Conservation (phyloP, 2,797 vertebrate genomes). For the Aeoliscus strigatus region DNA sequence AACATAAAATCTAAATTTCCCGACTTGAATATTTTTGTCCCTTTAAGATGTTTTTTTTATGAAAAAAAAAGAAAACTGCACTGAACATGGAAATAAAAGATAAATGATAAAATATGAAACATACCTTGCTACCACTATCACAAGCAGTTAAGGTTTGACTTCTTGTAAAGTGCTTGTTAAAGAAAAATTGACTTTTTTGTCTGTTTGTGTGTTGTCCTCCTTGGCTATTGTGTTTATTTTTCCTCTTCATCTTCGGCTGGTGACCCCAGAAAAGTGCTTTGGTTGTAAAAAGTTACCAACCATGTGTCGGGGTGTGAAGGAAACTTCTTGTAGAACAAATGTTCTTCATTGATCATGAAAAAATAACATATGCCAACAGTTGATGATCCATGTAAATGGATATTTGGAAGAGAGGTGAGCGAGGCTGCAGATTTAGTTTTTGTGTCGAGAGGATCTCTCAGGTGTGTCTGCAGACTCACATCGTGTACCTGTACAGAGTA, state of each 20-base stretch:
- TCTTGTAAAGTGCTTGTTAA: constrained; percentile 83
- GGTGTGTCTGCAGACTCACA: constrained; percentile 42
- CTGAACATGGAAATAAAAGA: constrained; percentile 59
- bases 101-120: constrained; percentile 69
- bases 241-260: constrained; percentile 54
- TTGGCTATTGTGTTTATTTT: constrained; percentile 49
- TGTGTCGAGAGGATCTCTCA: constrained; percentile 38
- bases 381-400: constrained; percentile 48
- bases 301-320: constrained; percentile 41
- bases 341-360: constrained; percentile 51
- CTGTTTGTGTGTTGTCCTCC: constrained; percentile 52
- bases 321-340: constrained; percentile 43
- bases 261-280: constrained; percentile 81
- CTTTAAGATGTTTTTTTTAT: constrained; percentile 46
- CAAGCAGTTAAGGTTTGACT: constrained; percentile 69
- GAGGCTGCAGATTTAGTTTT: constrained; percentile 31
- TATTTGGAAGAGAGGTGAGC: constrained; percentile 17
- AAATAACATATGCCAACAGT: constrained; percentile 31
- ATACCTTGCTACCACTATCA: constrained; percentile 68
- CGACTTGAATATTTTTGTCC: constrained; percentile 47
- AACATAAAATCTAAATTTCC: constrained; percentile 26
- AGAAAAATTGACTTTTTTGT: constrained; percentile 47
- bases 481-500: constrained; percentile 62
- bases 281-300: constrained; percentile 73
- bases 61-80: constrained; percentile 46